Evolutionary conservation across 2,797 vertebrate genomes (phyloP), one percentile per base, ranked within the genome.

Genomic region (Oryzias sinensis): DNA sequence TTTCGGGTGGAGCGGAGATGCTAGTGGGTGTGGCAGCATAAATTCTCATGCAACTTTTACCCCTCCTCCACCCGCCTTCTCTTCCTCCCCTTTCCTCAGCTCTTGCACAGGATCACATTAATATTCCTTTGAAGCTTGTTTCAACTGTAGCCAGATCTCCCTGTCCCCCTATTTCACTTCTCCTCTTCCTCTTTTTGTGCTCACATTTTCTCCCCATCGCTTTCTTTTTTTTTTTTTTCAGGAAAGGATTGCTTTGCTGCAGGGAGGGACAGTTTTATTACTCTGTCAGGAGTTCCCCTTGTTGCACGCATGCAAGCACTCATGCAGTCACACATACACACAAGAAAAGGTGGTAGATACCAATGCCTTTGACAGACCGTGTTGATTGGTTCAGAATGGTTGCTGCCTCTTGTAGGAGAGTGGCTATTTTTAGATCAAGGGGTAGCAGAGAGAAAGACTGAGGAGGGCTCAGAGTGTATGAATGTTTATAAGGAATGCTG

Each of bases 401-500:
- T 90, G 84, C 88, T 88, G 88, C 86, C 88, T 91, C 86, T 88
- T 88, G 84, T 87, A 87, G 86, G 87, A 88, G 87, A 87, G 85
- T 74, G 72, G 84, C 87, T 90, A 91, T 90, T 90, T 91, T 89
- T 91, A 91, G 88, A 87, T 89, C 83, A 90, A 86, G 87, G 87
- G 85, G 87, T 83, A 88, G 86, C 86, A 82, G 87, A 89, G 84
- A 89, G 87, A 87, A 81, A 88, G 82, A 87, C 77, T 82, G 83
- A 85, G 83, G 80, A 86, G 76, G 68, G 62, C 57, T 80, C 13
- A 52, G 66, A 70, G 76, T 70, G 75, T 68, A 68, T 46, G 58
- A 49, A 50, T 42, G 68, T 68, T 71, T 85, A 75, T 76, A 71
- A 80, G 81, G 78, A 84, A 84, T 80, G 85, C 86, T 88, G 89